These are phyloP conservation scores for Tortricodes alternella DNA, from an alignment of 2,888 invertebrate genomes.

Conservation along the genomic window DNA sequence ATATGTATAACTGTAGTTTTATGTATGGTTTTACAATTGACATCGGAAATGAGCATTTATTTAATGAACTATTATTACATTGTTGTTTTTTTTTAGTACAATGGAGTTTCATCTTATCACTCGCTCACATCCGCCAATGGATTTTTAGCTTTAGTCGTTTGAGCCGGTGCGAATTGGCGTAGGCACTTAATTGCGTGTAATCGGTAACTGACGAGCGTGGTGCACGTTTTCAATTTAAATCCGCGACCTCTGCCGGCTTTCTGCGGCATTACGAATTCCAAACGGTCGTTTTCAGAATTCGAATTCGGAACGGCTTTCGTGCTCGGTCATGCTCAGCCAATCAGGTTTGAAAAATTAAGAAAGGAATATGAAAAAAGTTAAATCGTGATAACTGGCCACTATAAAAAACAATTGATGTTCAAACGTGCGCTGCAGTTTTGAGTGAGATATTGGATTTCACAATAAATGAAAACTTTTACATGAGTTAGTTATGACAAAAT, in stretches of 20 bases:
- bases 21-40: too few species aligned
- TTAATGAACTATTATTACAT: too few species aligned
- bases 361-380: slow-evolving; percentile 4
- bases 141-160: neutral
- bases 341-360: slow-evolving; percentile 5
- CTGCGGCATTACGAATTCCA: slow-evolving; percentile 35
- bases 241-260: slow-evolving; percentile 36
- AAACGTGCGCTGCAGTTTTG: neutral
- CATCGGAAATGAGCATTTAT: too few species aligned
- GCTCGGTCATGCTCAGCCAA: slow-evolving; percentile 17
- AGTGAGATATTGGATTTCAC: neutral
- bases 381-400: neutral
- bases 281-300: slow-evolving; percentile 29
- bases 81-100: too few species aligned
- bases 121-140: neutral
- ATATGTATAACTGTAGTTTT: too few species aligned
- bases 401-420: neutral
- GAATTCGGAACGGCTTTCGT: slow-evolving; percentile 24
- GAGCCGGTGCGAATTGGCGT: slow-evolving; percentile 41
- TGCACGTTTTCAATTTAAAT: slow-evolving; percentile 62
- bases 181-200: slow-evolving; percentile 57
- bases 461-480: neutral
- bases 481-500: neutral
- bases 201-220: slow-evolving; percentile 54
- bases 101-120: neutral